A percentile compares a stretch with the other conserved stretches of the same genome.
These are phyloP conservation scores for Picus viridis DNA, from an alignment of 2,797 vertebrate species.

Conservation along the genomic window DNA sequence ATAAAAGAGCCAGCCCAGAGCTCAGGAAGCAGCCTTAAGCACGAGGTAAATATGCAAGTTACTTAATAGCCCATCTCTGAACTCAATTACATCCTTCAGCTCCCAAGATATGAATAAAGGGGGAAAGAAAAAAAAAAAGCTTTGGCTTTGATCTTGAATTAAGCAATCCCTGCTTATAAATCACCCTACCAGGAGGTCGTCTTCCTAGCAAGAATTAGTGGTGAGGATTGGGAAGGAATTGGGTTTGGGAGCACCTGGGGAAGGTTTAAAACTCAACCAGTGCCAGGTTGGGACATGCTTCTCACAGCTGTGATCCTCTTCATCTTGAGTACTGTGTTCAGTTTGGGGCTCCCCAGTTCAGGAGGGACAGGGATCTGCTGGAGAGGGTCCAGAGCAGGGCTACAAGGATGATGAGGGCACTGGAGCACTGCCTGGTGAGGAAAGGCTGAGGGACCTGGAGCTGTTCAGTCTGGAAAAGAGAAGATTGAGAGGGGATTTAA, in stretches of 20 bases:
- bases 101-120: slow-evolving; percentile 70
- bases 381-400: too few species aligned
- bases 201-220: slow-evolving; percentile 63
- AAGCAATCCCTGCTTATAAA: slow-evolving; percentile 67
- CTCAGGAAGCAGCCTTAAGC: slow-evolving; percentile 63
- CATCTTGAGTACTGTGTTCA: too few species aligned
- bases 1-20: slow-evolving; percentile 39
- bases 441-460: too few species aligned
- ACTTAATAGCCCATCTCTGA: slow-evolving; percentile 69
- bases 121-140: slow-evolving; percentile 69
- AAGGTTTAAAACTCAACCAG: slow-evolving; percentile 15
- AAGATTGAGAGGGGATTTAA: too few species aligned
- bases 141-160: slow-evolving; percentile 74
- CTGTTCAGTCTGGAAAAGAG: too few species aligned
- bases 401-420: too few species aligned
- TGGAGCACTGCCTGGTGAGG: too few species aligned
- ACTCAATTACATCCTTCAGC: slow-evolving; percentile 71
- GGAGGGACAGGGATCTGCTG: too few species aligned
- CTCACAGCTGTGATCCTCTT: neutral
- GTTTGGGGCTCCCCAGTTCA: too few species aligned
- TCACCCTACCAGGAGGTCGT: slow-evolving; percentile 57
- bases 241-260: neutral
- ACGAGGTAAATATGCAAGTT: slow-evolving; percentile 67
- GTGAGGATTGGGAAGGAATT: slow-evolving; percentile 42
- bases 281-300: slow-evolving; percentile 18